Evolutionary conservation across 2,113 vertebrate species (phyloP).

Genomic region (Sus scrofa): DNA sequence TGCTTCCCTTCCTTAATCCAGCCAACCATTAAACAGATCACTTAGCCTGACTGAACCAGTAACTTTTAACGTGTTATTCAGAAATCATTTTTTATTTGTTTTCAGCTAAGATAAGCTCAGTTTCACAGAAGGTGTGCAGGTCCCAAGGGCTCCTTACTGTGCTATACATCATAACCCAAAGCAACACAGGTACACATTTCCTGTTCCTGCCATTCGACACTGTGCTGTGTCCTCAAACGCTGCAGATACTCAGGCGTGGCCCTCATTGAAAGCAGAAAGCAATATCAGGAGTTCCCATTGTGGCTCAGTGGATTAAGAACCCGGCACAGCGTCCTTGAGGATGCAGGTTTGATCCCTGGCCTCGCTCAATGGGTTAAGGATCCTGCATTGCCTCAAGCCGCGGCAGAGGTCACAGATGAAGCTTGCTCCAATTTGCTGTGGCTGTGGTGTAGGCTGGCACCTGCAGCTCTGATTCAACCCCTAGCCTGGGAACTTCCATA

Average conservation of each 20-base stretch:
- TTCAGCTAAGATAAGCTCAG: neutral
- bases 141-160: neutral
- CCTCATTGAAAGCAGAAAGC: neutral
- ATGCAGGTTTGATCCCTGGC: too few species aligned
- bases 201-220: neutral
- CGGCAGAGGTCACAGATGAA: too few species aligned
- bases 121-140: neutral
- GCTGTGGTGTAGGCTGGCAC: too few species aligned
- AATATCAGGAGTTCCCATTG: neutral
- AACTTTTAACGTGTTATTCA: conserved; percentile 70
- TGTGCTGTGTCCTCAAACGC: neutral
- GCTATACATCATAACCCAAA: neutral
- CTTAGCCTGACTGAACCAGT: conserved; percentile 1
- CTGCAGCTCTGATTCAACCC: too few species aligned
- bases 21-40: conserved; percentile 2
- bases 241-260: neutral
- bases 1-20: neutral
- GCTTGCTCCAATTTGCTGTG: too few species aligned
- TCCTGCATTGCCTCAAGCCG: too few species aligned
- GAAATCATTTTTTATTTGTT: conserved; percentile 47
- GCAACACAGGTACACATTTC: neutral
- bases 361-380: too few species aligned
- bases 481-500: too few species aligned
- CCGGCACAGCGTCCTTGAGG: too few species aligned
- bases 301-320: too few species aligned